phyloP scores from a whole-genome alignment of 2,113 vertebrate species.

The Urocitellus parryii region DNA sequence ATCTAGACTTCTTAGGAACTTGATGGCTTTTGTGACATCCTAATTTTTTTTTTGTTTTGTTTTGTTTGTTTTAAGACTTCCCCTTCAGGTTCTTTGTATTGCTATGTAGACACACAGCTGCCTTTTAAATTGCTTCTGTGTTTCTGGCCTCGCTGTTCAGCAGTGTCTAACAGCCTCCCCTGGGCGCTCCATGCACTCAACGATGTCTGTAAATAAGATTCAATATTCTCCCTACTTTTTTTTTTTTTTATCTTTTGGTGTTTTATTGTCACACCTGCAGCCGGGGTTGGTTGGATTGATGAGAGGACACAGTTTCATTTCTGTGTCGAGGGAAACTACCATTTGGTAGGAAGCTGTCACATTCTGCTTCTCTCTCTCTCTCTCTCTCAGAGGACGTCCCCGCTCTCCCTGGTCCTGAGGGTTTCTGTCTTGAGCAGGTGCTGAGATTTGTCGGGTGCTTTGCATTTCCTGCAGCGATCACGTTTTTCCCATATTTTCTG shows the following conservation, averaged over 20 bases:
- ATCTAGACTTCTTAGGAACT: neutral
- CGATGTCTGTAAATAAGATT: neutral
- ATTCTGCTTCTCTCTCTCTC: neutral
- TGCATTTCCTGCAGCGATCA: neutral
- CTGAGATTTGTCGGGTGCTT: neutral
- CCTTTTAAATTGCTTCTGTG: neutral
- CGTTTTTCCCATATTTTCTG: neutral
- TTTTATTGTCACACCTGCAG: neutral
- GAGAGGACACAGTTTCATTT: neutral
- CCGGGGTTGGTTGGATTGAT: neutral
- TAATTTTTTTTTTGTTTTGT: conserved; percentile 1
- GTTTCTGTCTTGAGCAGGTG: neutral
- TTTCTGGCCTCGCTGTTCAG: neutral
- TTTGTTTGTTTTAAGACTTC: neutral
- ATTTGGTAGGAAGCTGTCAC: neutral
- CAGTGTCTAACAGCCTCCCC: neutral
- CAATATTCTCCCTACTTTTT: neutral
- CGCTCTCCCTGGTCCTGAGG: neutral
- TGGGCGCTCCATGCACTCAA: neutral
- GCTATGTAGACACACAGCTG: neutral
- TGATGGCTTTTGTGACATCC: neutral
- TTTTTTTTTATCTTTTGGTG: neutral
- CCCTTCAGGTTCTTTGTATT: neutral
- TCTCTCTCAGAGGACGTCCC: neutral
- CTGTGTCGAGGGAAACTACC: neutral